Conservation (phyloP, 2,113 vertebrate genomes). For the Mormyrus lacerda region DNA sequence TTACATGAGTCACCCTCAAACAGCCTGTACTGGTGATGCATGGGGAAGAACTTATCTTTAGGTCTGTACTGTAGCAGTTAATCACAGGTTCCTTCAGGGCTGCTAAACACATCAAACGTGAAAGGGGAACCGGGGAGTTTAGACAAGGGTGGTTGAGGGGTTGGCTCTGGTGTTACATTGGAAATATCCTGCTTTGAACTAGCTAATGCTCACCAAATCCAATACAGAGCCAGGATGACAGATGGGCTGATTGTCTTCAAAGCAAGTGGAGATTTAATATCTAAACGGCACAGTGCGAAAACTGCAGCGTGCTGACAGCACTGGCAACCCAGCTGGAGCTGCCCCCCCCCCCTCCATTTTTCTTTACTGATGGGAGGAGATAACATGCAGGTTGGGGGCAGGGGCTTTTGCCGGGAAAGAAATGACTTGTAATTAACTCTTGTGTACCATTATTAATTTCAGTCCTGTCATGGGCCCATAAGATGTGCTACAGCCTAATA, state of each 20-base stretch:
- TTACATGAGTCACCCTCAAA: slow-evolving; percentile 21
- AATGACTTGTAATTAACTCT: slow-evolving; percentile 39
- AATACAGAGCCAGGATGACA: slow-evolving; percentile 41
- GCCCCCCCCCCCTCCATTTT: slow-evolving; percentile 15
- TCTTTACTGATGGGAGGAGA: slow-evolving; percentile 33
- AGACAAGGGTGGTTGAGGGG: neutral
- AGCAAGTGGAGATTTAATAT: slow-evolving; percentile 45
- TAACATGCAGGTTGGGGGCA: slow-evolving; percentile 30
- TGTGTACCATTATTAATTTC: slow-evolving; percentile 45
- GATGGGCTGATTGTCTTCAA: slow-evolving; percentile 51
- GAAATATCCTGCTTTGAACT: slow-evolving; percentile 37
- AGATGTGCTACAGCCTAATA: slow-evolving; percentile 26
- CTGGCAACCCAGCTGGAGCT: slow-evolving; percentile 52
- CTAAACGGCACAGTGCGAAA: slow-evolving; percentile 52
- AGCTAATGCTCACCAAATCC: slow-evolving; percentile 37
- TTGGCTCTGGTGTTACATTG: slow-evolving; percentile 31
- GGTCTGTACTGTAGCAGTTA: slow-evolving; percentile 1
- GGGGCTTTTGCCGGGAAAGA: slow-evolving; percentile 35
- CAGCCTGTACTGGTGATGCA: neutral
- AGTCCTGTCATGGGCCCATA: slow-evolving; percentile 22
- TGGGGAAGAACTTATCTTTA: slow-evolving; percentile 6
- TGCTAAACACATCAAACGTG: neutral
- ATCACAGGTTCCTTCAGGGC: neutral
- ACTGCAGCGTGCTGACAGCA: slow-evolving; percentile 39
- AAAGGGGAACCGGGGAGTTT: neutral